A percentile compares a stretch with the other conserved stretches of the same genome.
These are phyloP conservation scores for Lobophora halterata DNA, from an alignment of 2,888 invertebrate species.

Conservation along the genomic window DNA sequence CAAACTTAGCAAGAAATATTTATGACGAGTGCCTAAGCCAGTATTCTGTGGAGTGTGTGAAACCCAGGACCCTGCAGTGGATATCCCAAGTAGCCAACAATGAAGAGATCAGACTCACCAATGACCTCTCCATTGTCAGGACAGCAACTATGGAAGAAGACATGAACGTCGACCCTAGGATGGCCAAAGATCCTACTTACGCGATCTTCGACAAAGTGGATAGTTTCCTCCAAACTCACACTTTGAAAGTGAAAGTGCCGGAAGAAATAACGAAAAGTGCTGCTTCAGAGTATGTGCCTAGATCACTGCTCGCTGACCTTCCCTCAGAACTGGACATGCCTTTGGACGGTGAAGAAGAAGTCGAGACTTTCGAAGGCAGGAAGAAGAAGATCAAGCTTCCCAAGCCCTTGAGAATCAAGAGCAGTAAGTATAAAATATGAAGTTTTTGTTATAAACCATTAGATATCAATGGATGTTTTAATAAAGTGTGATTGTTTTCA, in stretches of 20 bases:
- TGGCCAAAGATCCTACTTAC: constrained; percentile 77
- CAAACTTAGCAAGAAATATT: constrained; percentile 83
- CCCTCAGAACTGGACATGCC: constrained; percentile 87
- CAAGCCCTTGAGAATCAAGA: constrained; percentile 75
- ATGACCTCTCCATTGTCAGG: constrained; percentile 87
- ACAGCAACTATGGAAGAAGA: constrained; percentile 75
- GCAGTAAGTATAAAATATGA: constrained; percentile 52
- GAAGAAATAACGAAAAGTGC: constrained; percentile 81
- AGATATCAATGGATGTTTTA: not conserved
- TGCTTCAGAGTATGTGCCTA: constrained; percentile 82
- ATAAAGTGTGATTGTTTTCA: constrained; percentile 56
- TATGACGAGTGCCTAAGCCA: constrained; percentile 85
- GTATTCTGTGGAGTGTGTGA: constrained; percentile 86
- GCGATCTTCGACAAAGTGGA: constrained; percentile 87
- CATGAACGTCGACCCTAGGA: constrained; percentile 63
- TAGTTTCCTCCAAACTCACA: constrained; percentile 87
- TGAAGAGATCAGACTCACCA: constrained; percentile 87
- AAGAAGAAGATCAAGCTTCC: constrained; percentile 78
- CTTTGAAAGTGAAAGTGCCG: constrained; percentile 87
- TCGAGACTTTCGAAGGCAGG: constrained; percentile 69
- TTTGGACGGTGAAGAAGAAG: constrained; percentile 80
- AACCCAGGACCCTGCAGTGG: constrained; percentile 89
- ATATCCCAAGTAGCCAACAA: constrained; percentile 84
- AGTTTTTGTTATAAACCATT: constrained; percentile 11
- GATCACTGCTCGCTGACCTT: constrained; percentile 82